Evolutionary conservation across 2,888 invertebrate genomes (phyloP).

Genomic region (Heterodera filipjevi): DNA sequence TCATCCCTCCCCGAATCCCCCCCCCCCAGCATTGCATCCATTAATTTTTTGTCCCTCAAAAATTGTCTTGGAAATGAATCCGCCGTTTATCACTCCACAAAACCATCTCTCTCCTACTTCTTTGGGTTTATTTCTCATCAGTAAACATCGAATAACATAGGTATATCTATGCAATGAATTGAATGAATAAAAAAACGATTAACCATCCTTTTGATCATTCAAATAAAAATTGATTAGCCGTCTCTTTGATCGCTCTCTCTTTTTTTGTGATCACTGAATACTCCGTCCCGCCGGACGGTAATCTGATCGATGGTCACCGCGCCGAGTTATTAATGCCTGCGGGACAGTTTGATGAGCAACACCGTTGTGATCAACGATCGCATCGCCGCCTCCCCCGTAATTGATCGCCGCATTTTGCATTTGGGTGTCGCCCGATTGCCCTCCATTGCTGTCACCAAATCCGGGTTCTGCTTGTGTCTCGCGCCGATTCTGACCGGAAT

Average conservation of each 20-base stretch:
- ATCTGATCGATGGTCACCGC: background rate
- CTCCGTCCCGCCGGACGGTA: background rate
- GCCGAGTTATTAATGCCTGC: background rate
- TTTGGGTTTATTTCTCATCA: too few species aligned
- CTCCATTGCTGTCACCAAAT: background rate
- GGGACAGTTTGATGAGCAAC: background rate
- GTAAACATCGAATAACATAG: too few species aligned
- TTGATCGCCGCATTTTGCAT: background rate
- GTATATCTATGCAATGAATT: too few species aligned
- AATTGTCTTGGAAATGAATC: background rate
- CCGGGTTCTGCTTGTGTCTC: slow-evolving; percentile 27
- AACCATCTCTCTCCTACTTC: too few species aligned
- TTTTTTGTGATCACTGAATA: background rate
- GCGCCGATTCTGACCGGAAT: slow-evolving; percentile 52
- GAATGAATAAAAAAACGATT: background rate
- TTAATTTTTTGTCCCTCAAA: background rate
- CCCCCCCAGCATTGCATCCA: background rate
- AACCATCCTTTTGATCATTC: background rate
- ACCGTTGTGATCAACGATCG: background rate
- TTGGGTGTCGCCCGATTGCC: background rate
- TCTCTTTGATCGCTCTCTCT: background rate
- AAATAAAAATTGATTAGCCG: background rate
- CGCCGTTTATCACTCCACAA: background rate
- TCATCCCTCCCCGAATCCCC: background rate
- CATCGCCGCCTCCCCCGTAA: background rate